Evolutionary conservation across 2,888 invertebrate species (phyloP), one percentile per base, ranked within the genome.

Genomic region (Stegophylla sp.): DNA sequence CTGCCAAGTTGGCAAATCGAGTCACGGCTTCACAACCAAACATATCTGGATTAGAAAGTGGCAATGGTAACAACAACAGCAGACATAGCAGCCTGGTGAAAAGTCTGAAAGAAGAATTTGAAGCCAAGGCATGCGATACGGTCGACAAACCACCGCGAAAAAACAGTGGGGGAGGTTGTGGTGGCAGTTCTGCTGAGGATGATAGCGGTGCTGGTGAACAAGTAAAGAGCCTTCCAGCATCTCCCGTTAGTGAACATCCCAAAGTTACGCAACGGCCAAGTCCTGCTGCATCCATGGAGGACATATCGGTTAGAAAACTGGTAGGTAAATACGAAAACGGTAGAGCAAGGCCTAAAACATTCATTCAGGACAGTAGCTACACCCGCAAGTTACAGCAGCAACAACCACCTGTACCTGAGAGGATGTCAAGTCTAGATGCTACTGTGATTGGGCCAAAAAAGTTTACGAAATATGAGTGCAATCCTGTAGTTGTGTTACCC

Each of bases 81-180:
- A 69, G 2, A 4, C 66, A 79, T 59, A 77, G 51, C 63, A 94
- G 95, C 43, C 92, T 93, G 86, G 95, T 95, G 84, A 91, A 92
- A 88, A 93, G 92, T 89, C 90, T 95, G 84, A 94, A 94, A 87
- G 92, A 92, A 86, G 95, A 94, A 86, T 95, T 95, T 86, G 95
- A 96, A 88, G 94, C 95, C 74, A 93, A 93, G 86, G 90, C 89
- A 3, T 51, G 79, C 20, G 66, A 81, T 10, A 61, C 45, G 7
- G 23, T 67, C 0, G 82, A 74, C 0, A 76, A 66, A 64, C 64
- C n/a, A 13, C 15, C 26, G 5, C 56, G 67, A n/a, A 63, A 76
- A 1, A 76, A 64, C 23, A 53, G 64, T 34, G 34, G 51, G 0
- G 43, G 59, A 9, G n/a, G 56, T 7, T 15, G 59, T 13, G 17